Percentiles rank a stretch among this genome's conserved stretches.
These are phyloP conservation scores for Diplazon laetatorius DNA, from an alignment of 2,888 invertebrate genomes.

Conservation along the genomic window DNA sequence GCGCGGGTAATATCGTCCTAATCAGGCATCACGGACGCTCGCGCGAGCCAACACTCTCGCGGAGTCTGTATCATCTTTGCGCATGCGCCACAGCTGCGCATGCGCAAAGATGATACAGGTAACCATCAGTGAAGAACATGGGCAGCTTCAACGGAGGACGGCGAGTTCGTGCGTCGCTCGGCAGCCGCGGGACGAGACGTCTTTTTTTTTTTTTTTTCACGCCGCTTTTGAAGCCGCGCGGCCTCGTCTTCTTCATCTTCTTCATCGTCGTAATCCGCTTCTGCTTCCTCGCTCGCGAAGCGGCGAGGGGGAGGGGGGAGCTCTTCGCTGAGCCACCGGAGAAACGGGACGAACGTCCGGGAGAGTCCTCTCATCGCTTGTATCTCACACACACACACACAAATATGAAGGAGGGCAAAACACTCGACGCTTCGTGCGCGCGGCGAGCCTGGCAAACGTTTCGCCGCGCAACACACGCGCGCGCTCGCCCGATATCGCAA, in stretches of 20 bases:
- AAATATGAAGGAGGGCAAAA: no score
- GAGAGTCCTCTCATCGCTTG: constrained; percentile 19
- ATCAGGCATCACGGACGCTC: constrained; percentile 55
- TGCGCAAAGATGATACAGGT: no score
- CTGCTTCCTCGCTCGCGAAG: background rate
- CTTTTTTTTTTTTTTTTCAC: no score
- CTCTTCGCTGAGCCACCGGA: no score
- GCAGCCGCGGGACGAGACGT: constrained; percentile 14
- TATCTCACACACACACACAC: constrained; percentile 25
- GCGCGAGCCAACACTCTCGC: constrained; percentile 37
- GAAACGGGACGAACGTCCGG: background rate
- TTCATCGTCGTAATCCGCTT: background rate
- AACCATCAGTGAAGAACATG: background rate
- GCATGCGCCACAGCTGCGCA: background rate
- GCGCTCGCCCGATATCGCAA: constrained; percentile 64
- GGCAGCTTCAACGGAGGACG: constrained; percentile 2
- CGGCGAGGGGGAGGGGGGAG: no score
- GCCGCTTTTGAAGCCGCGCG: constrained; percentile 66
- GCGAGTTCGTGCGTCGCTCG: constrained; percentile 3
- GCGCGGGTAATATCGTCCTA: constrained; percentile 55
- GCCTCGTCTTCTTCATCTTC: constrained; percentile 46
- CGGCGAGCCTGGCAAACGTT: constrained; percentile 14
- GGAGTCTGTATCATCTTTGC: no score
- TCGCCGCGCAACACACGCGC: constrained; percentile 52
- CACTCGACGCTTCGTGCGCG: constrained; percentile 2